phyloP scores from a whole-genome alignment of 2,797 vertebrate species.

The Phrynocephalus guinanensis region DNA sequence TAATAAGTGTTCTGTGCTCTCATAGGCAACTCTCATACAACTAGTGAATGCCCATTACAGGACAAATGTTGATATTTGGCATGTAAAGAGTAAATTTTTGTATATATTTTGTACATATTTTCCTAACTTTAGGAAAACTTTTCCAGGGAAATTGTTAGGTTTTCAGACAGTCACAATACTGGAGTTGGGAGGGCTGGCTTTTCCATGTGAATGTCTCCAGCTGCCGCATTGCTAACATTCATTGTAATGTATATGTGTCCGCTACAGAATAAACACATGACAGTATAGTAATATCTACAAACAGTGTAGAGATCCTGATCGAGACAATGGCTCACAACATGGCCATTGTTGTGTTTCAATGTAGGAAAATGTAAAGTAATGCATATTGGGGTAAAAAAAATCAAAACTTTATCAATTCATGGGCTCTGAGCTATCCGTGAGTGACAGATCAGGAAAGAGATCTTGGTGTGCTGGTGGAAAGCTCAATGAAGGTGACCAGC shows the following conservation, averaged over 20 bases:
- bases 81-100: not conserved
- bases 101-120: too few relatives aligned
- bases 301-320: not conserved
- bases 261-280: constrained; percentile 9
- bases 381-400: too few relatives aligned
- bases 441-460: too few relatives aligned
- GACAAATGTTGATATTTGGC: not conserved
- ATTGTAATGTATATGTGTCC: constrained; percentile 2
- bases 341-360: not conserved
- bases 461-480: too few relatives aligned
- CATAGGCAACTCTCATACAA: too few relatives aligned
- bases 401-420: too few relatives aligned
- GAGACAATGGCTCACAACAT: not conserved
- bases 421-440: too few relatives aligned
- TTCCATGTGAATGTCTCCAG: not conserved
- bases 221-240: not conserved
- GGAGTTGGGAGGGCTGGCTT: not conserved
- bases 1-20: too few relatives aligned
- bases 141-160: not conserved
- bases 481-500: too few relatives aligned
- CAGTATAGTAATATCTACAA: not conserved
- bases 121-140: not conserved
- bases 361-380: too few relatives aligned
- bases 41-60: not conserved
- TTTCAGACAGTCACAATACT: too few relatives aligned